These are phyloP conservation scores for Drosophila pallidifrons DNA, from an alignment of 1,140 invertebrate species.

Conservation along the genomic window DNA sequence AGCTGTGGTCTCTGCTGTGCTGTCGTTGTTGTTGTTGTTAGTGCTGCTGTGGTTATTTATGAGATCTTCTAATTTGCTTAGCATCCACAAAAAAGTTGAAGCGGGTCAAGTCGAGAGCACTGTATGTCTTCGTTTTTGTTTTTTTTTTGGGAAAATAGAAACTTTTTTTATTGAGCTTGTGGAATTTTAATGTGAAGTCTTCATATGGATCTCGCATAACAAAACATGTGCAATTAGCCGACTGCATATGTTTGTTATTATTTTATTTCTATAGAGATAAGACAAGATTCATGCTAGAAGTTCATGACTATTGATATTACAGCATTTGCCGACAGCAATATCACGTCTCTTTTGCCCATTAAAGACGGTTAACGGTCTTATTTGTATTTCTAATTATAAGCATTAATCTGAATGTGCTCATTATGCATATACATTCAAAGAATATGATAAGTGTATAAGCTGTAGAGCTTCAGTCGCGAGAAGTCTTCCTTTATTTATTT, in stretches of 20 bases:
- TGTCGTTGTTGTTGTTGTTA: constrained; percentile 16
- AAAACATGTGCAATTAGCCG: constrained; percentile 8
- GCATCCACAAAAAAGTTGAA: constrained; percentile 51
- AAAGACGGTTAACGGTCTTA: background rate
- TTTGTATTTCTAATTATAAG: constrained; percentile 3
- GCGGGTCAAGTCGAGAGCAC: constrained; percentile 65
- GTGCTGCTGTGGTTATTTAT: constrained; percentile 61
- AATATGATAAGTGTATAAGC: background rate
- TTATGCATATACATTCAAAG: background rate
- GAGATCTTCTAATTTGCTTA: constrained; percentile 76
- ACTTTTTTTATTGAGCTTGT: constrained; percentile 45
- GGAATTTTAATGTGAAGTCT: constrained; percentile 20
- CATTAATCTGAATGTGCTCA: background rate
- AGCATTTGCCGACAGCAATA: constrained; percentile 2
- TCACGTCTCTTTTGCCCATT: background rate
- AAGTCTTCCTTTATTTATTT: constrained; percentile 1
- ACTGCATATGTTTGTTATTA: background rate
- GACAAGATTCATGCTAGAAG: background rate
- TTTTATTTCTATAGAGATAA: constrained; percentile 1
- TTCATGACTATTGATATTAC: constrained; percentile 1
- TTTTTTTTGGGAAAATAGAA: constrained; percentile 57
- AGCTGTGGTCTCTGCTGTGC: constrained; percentile 10
- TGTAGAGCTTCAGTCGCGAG: background rate
- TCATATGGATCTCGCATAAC: constrained; percentile 3
- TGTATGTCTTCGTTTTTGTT: constrained; percentile 1